phyloP scores from a whole-genome alignment of 2,888 invertebrate species.

The Drosophila diplacantha region DNA sequence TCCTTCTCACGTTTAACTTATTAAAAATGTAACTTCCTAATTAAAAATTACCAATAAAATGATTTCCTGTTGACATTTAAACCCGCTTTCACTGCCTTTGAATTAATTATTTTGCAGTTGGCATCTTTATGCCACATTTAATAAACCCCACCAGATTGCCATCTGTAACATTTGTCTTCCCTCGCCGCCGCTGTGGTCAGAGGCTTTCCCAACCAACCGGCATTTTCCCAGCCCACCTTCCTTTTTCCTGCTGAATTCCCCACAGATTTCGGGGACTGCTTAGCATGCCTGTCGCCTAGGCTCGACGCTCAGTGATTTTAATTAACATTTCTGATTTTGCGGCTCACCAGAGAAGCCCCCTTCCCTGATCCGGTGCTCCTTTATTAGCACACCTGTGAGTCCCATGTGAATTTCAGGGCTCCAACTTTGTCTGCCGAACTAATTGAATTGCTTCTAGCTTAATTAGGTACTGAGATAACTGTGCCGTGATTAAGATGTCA shows the following conservation, averaged over 20 bases:
- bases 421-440: conserved; percentile 50
- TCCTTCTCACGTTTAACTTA: too few species aligned
- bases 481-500: conserved; percentile 50
- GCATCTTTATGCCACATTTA: conserved; percentile 30
- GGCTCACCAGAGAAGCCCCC: conserved; percentile 41
- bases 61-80: neutral
- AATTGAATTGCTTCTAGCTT: conserved; percentile 68
- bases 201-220: conserved; percentile 33
- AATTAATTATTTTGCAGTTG: conserved; percentile 48
- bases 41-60: neutral
- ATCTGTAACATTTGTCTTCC: conserved; percentile 47
- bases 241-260: conserved; percentile 37
- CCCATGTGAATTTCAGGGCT: conserved; percentile 22
- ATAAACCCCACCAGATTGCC: conserved; percentile 24
- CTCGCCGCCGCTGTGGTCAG: conserved; percentile 36
- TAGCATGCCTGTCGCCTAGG: conserved; percentile 46
- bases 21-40: too few species aligned
- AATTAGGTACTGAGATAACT: conserved; percentile 58
- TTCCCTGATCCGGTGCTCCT: conserved; percentile 4
- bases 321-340: conserved; percentile 72
- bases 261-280: conserved; percentile 47
- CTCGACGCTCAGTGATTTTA: conserved; percentile 67
- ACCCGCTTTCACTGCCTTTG: conserved; percentile 1
- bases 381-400: conserved; percentile 65
- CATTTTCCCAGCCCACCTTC: conserved; percentile 1